Evolutionary conservation across 2,797 vertebrate genomes (phyloP), one percentile per base, ranked within the genome.

Genomic region (Diglossa cyanea): DNA sequence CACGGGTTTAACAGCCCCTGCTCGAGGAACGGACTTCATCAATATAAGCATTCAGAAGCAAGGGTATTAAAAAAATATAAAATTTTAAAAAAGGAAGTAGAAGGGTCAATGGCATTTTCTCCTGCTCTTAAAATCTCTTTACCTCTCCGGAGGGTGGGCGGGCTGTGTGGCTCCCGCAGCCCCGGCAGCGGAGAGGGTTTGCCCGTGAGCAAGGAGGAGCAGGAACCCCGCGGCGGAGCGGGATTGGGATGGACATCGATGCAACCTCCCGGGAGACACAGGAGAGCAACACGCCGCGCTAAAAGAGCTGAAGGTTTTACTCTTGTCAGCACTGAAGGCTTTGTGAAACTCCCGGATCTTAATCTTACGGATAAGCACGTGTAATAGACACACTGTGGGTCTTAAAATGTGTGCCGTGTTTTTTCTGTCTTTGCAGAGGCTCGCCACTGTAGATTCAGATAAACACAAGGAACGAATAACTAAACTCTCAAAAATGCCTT

Each of bases 141-240:
- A 55, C n/a, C 13, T 45, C 37, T 70, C 13, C 3, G 1, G 40
- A 60, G 28, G 25, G 15, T 24, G 7, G 19, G 39, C 1, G 6
- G 35, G 24, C 16, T 62, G 35, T 3, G 1, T 2, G 31, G 35
- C 6, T 81, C 35, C 62, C 4, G 4, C 48, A 33, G 1, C 6
- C n/a, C 13, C 3, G 20, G 4, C 28, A 4, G 10, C 1, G 50
- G 28, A 35, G 17, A 17, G 5, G 7, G 4, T 13, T 81, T 78
- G 54, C 33, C 54, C 31, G 1, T 16, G 33, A 40, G 2, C 33
- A 18, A 62, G 48, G 14, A 33, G 50, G 31, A 30, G n/a, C 61
- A 13, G 35, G 60, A 53, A 9, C 24, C 50, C 61, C 3, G 17
- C 10, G 3, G 20, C 0, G 1, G 40, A 74, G 44, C 0, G 5